Percentiles rank a stretch among this genome's conserved stretches.
Evolutionary conservation across 1,140 invertebrate genomes (phyloP).

Genomic region (Drosophila nigromelanica): DNA sequence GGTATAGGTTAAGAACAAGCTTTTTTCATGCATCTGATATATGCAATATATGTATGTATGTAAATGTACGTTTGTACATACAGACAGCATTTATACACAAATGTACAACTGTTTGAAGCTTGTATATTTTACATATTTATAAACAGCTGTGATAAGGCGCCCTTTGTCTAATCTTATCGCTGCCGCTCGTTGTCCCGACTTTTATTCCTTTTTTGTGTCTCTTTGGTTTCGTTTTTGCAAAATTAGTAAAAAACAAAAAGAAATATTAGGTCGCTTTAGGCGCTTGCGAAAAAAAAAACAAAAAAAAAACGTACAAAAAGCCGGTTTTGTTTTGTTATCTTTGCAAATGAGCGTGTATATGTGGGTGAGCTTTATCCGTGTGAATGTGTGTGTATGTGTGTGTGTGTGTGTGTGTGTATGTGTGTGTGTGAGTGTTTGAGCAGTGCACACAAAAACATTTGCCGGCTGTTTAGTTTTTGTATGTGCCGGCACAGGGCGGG

Average conservation of each 20-base stretch:
- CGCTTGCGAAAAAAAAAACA: conserved; percentile 16
- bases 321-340: conserved; percentile 72
- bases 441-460: conserved; percentile 52
- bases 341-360: conserved; percentile 54
- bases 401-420: background rate
- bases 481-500: conserved; percentile 59
- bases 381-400: background rate
- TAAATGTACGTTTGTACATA: too few species aligned
- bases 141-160: conserved; percentile 55
- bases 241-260: conserved; percentile 51
- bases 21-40: conserved; percentile 30
- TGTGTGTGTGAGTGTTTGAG: background rate
- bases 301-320: conserved; percentile 55
- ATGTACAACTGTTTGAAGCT: conserved; percentile 13
- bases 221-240: conserved; percentile 48
- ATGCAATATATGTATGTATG: conserved; percentile 4
- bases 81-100: background rate
- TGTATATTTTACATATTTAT: conserved; percentile 22
- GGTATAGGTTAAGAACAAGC: conserved; percentile 63
- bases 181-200: conserved; percentile 2
- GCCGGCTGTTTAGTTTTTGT: conserved; percentile 74
- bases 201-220: conserved; percentile 12
- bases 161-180: conserved; percentile 41
- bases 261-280: conserved; percentile 39
- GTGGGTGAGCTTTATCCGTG: conserved; percentile 64